Evolutionary conservation across 1,140 invertebrate species (phyloP), one percentile per base, ranked within the genome.

Genomic region (Eumeta japonica): DNA sequence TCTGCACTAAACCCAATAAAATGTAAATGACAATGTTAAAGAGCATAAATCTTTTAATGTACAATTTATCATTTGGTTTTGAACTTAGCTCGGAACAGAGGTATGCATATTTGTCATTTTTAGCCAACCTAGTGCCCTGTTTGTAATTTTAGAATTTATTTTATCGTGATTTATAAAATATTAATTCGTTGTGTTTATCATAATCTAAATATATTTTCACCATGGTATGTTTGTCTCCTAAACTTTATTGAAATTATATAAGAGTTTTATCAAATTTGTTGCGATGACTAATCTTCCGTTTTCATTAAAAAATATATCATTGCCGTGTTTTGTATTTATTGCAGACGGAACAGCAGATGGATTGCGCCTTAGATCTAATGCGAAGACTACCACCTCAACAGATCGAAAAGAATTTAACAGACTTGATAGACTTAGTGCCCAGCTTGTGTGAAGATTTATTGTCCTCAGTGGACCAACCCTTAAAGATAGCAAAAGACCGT

Each of bases 291-390:
- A 74, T 71, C 53, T 57, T 48, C 41, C 19, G n/a, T 24, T 24
- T 24, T n/a, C n/a, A n/a, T 24, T 5, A n/a, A 24, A 24, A 7
- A n/a, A 7, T 11, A 12, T 14, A 13, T 7, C 5, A 30, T 30
- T 30, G 20, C 5, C 5, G 5, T 7, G 5, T 24, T 24, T 24
- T n/a, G 20, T n/a, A 24, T 45, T 35, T 37, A 45, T 83, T 84
- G 47, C 65, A 96, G 94, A 92, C 89, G 59, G 95, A 98, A 62
- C 87, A 94, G 76, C 94, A 98, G 77, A 89, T 99, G 82, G 97
- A 99, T 77, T 97, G 93, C 81, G 95, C 96, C 27, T 76, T 99
- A 53, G 97, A 99, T 80, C 81, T 99, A 55, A 99, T 99, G 97
- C 79, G 97, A 53, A 85, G 97, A 54, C 76, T 99, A 58, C 97